Evolutionary conservation across 2,888 invertebrate genomes (phyloP), one percentile per base, ranked within the genome.

Genomic region (Mesorhabditis spiculigera): DNA sequence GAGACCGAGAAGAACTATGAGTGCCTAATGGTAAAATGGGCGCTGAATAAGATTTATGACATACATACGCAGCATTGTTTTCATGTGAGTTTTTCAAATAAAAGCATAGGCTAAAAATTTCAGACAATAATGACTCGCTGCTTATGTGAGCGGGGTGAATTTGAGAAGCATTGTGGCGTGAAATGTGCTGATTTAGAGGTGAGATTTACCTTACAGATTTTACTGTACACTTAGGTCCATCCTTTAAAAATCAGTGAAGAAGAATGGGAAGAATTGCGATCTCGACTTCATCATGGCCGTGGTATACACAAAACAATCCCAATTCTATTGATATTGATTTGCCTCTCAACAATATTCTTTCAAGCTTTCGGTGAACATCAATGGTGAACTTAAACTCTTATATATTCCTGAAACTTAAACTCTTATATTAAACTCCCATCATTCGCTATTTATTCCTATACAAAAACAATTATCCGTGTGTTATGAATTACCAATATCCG

Each of bases 81-180:
- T 3, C 58, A 50, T 50, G 58, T 50, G n/a, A 50, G 58, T 50
- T 50, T 28, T 28, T 28, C 28, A 28, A 28, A 28, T 3, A 28
- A 28, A 28, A 28, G 1, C 28, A 28, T 28, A 28, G 28, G 28
- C 28, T 28, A 28, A 28, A 28, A 50, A 13, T 50, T 50, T 50
- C 58, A 50, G 58, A 50, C 58, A n/a, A 50, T 50, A 50, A 50
- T 50, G 58, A 50, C 58, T 13, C 58, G 58, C 8, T 50, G 58
- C 58, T 50, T 50, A n/a, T 50, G 58, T 50, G 58, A 50, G 58
- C 8, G 58, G 58, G 58, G 10, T 50, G 58, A 50, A n/a, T 50
- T 50, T n/a, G 58, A 50, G 58, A 50, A 50, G 58, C 58, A 50
- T n/a, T 50, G 58, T 50, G n/a, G n/a, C n/a, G 58, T 50, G 58